Percentiles rank a stretch among this genome's conserved stretches.
phyloP scores from a whole-genome alignment of 1,140 invertebrate species.

The Psix sp. region DNA sequence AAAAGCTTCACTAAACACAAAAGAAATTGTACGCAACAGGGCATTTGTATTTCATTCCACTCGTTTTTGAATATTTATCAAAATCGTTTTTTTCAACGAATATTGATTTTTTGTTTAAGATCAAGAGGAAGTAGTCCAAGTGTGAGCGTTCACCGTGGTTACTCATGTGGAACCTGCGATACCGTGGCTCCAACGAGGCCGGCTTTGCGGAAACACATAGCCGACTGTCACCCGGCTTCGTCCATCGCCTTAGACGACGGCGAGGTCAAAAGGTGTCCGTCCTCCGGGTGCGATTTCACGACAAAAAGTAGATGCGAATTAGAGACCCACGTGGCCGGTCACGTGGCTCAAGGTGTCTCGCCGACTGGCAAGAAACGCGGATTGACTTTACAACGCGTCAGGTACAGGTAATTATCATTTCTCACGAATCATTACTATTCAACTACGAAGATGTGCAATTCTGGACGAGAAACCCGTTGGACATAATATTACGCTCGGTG shows the following conservation, averaged over 20 bases:
- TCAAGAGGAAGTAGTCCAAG: slow-evolving; percentile 73
- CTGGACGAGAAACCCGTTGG: too few species aligned
- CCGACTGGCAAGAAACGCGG: slow-evolving; percentile 73
- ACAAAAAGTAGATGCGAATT: slow-evolving; percentile 72
- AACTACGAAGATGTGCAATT: too few species aligned
- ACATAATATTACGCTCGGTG: too few species aligned
- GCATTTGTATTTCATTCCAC: too few species aligned
- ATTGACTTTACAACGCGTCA: slow-evolving; percentile 75
- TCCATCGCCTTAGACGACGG: slow-evolving; percentile 60
- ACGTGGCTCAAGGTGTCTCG: slow-evolving; percentile 72
- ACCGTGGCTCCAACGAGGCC: slow-evolving; percentile 70
- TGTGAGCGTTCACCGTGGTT: slow-evolving; percentile 63
- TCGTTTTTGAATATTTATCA: too few species aligned
- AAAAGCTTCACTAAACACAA: too few species aligned
- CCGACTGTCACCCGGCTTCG: slow-evolving; percentile 66
- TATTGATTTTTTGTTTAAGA: slow-evolving; percentile 48
- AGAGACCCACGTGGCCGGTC: slow-evolving; percentile 73
- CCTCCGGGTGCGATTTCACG: slow-evolving; percentile 71
- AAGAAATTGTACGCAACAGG: too few species aligned
- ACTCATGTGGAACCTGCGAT: slow-evolving; percentile 72
- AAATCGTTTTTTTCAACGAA: not conserved
- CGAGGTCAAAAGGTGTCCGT: slow-evolving; percentile 69
- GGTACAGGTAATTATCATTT: slow-evolving; percentile 73
- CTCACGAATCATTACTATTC: too few species aligned
- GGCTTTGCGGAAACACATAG: slow-evolving; percentile 71